Base-by-base conservation (phyloP, 1,140 invertebrate species). In the Drosophila tropicalis region DNA sequence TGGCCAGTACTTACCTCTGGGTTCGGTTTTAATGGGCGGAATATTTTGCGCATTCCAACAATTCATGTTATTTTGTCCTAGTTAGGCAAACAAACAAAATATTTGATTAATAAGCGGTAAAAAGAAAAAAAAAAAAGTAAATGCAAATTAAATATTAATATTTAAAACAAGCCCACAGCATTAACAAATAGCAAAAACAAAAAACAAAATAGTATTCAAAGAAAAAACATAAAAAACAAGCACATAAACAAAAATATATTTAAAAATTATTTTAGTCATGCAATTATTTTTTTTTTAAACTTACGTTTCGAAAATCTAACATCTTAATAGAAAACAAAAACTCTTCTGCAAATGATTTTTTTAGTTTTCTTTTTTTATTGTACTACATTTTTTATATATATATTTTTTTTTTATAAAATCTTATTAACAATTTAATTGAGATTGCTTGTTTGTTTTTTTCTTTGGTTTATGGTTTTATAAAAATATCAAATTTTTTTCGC, bases 21-120 rank as follows among this genome's bases (percentile, higher is more conserved):
- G 91, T 80, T 92, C 91, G 0, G 91, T 90, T 80, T 92, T 92
- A 13, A 92, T 92, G 34, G 91, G 76, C 54, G 90, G 90, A 74
- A 90, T 83, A 32, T 84, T 91, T 61, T 84, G 84, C 6, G 86
- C 70, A 79, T 90, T 91, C 90, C 90, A 91, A 68, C 79, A 84
- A 57, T 79, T 79, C 64, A 91, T 79, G 65, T 87, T 90, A 55
- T 62, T 71, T 76, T 89, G 86, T 66, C 76, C 84, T 90, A 19
- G 22, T 41, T 36, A 62, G 64, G 64, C 54, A 69, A 56, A 61
- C 29, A 29, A 29, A 29, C 29, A 29, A 51, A 65, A 36, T 54
- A 44, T 41, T 12, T 12, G 32, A 32, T 29, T 32, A 25, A 68
- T 19, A 62, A 62, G 15, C 4, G 29, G 32, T 47, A 22, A 17